Conservation (phyloP, 1,140 invertebrate species). For the Neelides sp. region DNA sequence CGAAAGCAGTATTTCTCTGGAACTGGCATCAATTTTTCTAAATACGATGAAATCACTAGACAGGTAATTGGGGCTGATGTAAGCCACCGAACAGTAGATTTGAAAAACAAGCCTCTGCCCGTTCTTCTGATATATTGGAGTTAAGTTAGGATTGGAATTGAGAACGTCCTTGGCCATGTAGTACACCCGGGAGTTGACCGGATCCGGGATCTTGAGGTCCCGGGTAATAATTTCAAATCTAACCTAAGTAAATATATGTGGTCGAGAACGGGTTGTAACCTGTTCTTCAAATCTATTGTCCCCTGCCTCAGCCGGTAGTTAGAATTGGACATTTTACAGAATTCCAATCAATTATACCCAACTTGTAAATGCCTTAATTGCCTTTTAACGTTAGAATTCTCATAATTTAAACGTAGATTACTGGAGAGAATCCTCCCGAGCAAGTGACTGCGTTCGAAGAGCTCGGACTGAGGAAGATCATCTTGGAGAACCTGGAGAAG, state of each 20-base stretch:
- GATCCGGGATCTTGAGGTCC: slow-evolving; percentile 3
- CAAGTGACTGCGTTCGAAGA: slow-evolving; percentile 57
- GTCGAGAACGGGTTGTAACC: background rate
- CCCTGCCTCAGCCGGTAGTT: background rate
- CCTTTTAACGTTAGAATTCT: background rate
- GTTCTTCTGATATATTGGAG: too few relatives aligned
- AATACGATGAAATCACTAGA: slow-evolving; percentile 58
- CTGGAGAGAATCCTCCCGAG: slow-evolving; percentile 50
- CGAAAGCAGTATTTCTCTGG: slow-evolving; percentile 54
- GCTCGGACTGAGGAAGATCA: slow-evolving; percentile 48
- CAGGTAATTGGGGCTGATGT: too few relatives aligned
- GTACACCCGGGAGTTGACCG: background rate
- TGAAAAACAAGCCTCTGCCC: too few relatives aligned
- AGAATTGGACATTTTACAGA: slow-evolving; percentile 3
- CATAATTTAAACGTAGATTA: slow-evolving; percentile 37
- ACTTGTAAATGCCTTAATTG: background rate
- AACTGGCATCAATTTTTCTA: slow-evolving; percentile 78
- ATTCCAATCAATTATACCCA: background rate
- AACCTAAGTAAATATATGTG: too few relatives aligned
- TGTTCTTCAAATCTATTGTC: background rate
- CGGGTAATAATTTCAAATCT: too few relatives aligned
- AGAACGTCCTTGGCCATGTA: background rate
- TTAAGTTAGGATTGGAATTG: slow-evolving; percentile 48
- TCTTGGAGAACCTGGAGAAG: slow-evolving; percentile 65
- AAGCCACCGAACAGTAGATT: too few relatives aligned